phyloP scores from a whole-genome alignment of 2,797 vertebrate species.

The Champsocephalus gunnari region DNA sequence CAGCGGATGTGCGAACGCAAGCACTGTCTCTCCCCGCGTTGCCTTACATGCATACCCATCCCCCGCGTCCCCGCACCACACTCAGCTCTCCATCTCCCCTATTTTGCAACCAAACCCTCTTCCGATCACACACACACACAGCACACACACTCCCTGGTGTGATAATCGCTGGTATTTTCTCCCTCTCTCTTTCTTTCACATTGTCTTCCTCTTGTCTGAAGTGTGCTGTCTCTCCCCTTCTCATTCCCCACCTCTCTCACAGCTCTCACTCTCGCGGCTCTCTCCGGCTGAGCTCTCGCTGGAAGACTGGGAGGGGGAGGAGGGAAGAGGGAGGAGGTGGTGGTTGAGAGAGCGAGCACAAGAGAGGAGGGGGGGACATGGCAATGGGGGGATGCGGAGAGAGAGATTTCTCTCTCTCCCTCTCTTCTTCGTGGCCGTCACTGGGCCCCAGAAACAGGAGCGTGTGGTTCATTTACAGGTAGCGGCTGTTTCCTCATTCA shows the following conservation, averaged over 20 bases:
- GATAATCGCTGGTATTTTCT: slow-evolving; percentile 56
- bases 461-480: slow-evolving; percentile 99
- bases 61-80: slow-evolving; percentile 60
- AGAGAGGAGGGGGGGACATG: slow-evolving; percentile 82
- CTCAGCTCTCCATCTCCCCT: slow-evolving; percentile 43
- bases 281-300: slow-evolving; percentile 77
- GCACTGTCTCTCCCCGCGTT: slow-evolving; percentile 40
- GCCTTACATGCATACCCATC: slow-evolving; percentile 63
- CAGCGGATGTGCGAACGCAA: slow-evolving; percentile 55
- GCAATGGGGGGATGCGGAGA: slow-evolving; percentile 87
- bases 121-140: slow-evolving; percentile 24
- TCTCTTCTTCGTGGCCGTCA: slow-evolving; percentile 96
- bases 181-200: slow-evolving; percentile 59
- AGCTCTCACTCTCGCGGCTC: slow-evolving; percentile 70
- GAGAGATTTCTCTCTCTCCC: slow-evolving; percentile 89
- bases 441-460: slow-evolving; percentile 94
- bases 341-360: slow-evolving; percentile 49
- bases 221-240: slow-evolving; percentile 68
- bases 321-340: slow-evolving; percentile 48
- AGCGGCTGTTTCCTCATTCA: slow-evolving; percentile 87
- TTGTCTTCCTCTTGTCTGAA: slow-evolving; percentile 71
- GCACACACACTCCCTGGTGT: slow-evolving; percentile 37
- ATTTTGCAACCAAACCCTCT: slow-evolving; percentile 41
- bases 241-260: slow-evolving; percentile 55
- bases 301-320: slow-evolving; percentile 70